Conservation (phyloP, 30 jellyfish, hydroid and myxozoan genomes). For the Turritopsis dohrnii region DNA sequence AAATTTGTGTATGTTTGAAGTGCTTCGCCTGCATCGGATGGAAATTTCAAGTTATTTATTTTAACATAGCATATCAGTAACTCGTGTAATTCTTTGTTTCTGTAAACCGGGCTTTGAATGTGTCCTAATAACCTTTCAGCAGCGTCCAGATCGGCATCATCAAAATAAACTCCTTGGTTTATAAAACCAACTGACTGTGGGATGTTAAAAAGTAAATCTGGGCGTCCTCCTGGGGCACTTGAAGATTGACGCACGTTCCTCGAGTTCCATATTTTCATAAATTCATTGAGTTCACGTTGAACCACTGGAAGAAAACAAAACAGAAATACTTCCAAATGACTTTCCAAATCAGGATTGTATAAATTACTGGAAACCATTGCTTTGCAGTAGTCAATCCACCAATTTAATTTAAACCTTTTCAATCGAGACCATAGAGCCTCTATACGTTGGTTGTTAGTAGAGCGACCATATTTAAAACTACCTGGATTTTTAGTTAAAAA, state of each 20-base stretch:
- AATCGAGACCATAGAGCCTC: too few relatives aligned
- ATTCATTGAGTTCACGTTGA: conserved; percentile 20
- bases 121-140: not conserved
- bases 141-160: not conserved
- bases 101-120: not conserved
- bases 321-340: not conserved
- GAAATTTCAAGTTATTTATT: not conserved
- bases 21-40: not conserved
- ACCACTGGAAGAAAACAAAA: conserved; percentile 14
- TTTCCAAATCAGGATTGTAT: not conserved
- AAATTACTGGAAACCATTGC: not conserved
- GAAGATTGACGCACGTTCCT: conserved; percentile 13
- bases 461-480: too few relatives aligned
- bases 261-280: not conserved
- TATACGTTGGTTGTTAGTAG: too few relatives aligned
- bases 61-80: not conserved
- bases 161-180: too few relatives aligned
- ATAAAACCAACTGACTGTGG: too few relatives aligned
- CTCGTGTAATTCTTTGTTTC: too few relatives aligned
- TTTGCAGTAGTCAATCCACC: conserved; percentile 13
- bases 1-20: not conserved
- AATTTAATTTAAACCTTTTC: not conserved
- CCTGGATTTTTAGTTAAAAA: too few relatives aligned
- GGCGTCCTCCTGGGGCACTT: too few relatives aligned
- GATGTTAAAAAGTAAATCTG: too few relatives aligned